Conservation (phyloP, 2,113 vertebrate species). For the Engraulis encrasicolus region DNA sequence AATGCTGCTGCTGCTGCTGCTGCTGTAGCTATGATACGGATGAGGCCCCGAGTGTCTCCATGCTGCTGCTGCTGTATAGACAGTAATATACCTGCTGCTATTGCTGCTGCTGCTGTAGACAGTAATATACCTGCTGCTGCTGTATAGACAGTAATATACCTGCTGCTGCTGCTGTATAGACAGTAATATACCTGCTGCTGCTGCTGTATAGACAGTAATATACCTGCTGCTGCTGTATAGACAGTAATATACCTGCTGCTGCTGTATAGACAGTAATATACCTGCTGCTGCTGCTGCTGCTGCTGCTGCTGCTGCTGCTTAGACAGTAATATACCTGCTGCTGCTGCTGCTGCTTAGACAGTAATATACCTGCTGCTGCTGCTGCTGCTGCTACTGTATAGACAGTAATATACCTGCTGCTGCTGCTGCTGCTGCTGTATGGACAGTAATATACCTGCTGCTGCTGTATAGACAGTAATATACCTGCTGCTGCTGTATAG, state of each 20-base stretch:
- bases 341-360: not conserved
- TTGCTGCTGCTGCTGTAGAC: not conserved
- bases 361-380: not conserved
- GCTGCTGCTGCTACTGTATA: too few relatives aligned
- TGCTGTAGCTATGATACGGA: not conserved
- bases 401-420: not conserved
- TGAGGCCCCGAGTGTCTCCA: not conserved
- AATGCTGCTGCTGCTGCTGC: not conserved
- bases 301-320: too few relatives aligned
- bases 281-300: not conserved
- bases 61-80: too few relatives aligned
- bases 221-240: too few relatives aligned
- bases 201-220: not conserved
- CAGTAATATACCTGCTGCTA: not conserved
- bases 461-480: not conserved
- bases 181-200: not conserved
- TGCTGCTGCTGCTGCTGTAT: too few relatives aligned
- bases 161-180: not conserved
- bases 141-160: not conserved
- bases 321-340: not conserved
- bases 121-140: not conserved
- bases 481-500: not conserved
- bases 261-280: not conserved
- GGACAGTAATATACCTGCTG: not conserved
- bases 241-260: not conserved